Conservation (phyloP, 2,797 vertebrate genomes). For the Sebastes steindachneri region DNA sequence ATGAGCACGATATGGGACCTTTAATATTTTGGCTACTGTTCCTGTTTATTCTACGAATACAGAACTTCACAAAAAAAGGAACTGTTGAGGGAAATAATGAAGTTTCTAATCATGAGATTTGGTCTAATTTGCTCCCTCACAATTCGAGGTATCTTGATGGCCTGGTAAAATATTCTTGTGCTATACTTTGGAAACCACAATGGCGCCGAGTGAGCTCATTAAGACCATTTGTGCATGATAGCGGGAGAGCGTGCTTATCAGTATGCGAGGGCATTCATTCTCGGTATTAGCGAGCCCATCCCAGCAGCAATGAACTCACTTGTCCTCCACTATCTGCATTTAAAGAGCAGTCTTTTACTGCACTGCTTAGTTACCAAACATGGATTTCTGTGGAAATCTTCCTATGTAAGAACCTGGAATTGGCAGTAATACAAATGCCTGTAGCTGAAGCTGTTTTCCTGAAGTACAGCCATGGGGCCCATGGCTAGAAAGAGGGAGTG, state of each 20-base stretch:
- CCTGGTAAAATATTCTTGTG: not conserved
- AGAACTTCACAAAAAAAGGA: not conserved
- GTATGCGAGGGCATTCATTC: constrained; percentile 21
- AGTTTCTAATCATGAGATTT: not conserved
- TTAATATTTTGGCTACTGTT: not conserved
- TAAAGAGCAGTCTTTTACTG: not conserved
- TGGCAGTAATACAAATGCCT: not conserved
- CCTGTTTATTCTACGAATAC: not conserved
- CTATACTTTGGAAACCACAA: constrained; percentile 8
- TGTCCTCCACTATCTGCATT: not conserved
- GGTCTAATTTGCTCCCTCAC: not conserved
- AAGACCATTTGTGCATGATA: constrained; percentile 16
- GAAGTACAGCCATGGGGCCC: not conserved
- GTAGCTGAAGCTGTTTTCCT: not conserved
- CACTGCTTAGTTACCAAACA: not conserved
- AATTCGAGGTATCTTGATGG: not conserved
- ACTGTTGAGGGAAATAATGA: not conserved
- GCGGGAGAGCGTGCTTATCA: not conserved
- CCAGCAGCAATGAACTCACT: not conserved
- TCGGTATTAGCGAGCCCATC: constrained; percentile 4
- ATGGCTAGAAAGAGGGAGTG: not conserved
- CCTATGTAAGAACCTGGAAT: not conserved
- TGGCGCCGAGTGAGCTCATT: constrained; percentile 28
- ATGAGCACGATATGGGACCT: no score
- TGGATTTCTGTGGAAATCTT: not conserved